phyloP scores from a whole-genome alignment of 2,113 vertebrate genomes.

The Vulpes ferrilata region DNA sequence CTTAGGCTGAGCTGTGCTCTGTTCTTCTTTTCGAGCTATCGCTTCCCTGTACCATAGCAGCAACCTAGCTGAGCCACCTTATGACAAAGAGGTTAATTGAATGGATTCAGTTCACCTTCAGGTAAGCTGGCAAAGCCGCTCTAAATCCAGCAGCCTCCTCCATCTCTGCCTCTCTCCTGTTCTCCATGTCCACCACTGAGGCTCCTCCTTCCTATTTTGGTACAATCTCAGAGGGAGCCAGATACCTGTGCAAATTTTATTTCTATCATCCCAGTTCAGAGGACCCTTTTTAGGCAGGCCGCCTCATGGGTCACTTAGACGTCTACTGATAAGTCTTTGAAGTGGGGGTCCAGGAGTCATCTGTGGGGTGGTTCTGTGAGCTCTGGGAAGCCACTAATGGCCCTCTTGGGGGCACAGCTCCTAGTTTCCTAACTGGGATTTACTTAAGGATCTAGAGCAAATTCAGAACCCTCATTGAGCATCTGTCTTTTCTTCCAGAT shows the following conservation, averaged over 20 bases:
- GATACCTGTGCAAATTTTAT: not conserved
- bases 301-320: not conserved
- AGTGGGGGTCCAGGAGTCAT: not conserved
- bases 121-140: not conserved
- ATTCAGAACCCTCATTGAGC: not conserved
- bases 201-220: not conserved
- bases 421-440: not conserved
- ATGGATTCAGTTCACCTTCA: not conserved
- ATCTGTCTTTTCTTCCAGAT: not conserved
- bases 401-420: accelerated
- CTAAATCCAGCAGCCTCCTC: not conserved
- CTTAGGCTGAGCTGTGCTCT: accelerated
- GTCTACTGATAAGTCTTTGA: no score
- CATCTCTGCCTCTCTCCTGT: not conserved
- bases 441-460: not conserved
- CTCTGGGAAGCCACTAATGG: not conserved
- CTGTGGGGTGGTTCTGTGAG: not conserved
- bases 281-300: not conserved
- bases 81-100: not conserved
- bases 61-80: not conserved
- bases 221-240: not conserved
- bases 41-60: not conserved
- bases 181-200: not conserved
- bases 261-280: not conserved
- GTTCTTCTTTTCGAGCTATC: not conserved